Evolutionary conservation across 2,888 invertebrate genomes (phyloP).

Genomic region (Dynastes grantii): DNA sequence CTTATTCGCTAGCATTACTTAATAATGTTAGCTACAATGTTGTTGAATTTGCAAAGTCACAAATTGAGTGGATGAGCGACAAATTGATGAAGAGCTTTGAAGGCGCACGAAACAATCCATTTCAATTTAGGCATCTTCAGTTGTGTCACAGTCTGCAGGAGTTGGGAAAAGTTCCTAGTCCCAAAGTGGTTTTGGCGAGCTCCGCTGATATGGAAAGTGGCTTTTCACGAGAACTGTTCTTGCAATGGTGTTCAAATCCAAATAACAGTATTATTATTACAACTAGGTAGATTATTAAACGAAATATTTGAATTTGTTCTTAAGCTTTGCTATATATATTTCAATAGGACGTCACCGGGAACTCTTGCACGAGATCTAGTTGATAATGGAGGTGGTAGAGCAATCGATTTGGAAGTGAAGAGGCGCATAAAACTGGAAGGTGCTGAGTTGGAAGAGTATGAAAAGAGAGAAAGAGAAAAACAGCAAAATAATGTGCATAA

Average conservation of each 20-base stretch:
- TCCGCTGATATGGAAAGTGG: conserved; percentile 96
- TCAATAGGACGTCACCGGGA: conserved; percentile 83
- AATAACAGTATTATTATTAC: conserved; percentile 97
- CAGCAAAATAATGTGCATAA: conserved; percentile 60
- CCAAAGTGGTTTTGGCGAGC: conserved; percentile 96
- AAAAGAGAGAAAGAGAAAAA: conserved; percentile 78
- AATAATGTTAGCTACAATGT: conserved; percentile 99
- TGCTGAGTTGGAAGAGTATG: conserved; percentile 83
- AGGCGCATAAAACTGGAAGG: conserved; percentile 84
- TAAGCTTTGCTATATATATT: not conserved
- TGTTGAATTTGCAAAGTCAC: conserved; percentile 98
- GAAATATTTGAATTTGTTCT: not conserved
- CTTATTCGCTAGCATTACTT: conserved; percentile 93
- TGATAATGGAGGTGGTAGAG: conserved; percentile 83
- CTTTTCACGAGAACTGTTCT: conserved; percentile 93
- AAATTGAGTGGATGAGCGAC: conserved; percentile 99
- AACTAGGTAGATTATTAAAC: conserved; percentile 74
- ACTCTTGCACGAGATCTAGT: conserved; percentile 86
- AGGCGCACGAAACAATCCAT: conserved; percentile 94
- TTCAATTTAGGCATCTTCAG: conserved; percentile 94
- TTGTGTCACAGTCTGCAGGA: conserved; percentile 94
- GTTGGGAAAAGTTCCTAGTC: conserved; percentile 88
- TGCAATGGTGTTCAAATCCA: conserved; percentile 93
- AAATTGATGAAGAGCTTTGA: conserved; percentile 95
- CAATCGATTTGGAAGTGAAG: conserved; percentile 81